Conservation (phyloP, 2,797 vertebrate species). For the Sciurus carolinensis region DNA sequence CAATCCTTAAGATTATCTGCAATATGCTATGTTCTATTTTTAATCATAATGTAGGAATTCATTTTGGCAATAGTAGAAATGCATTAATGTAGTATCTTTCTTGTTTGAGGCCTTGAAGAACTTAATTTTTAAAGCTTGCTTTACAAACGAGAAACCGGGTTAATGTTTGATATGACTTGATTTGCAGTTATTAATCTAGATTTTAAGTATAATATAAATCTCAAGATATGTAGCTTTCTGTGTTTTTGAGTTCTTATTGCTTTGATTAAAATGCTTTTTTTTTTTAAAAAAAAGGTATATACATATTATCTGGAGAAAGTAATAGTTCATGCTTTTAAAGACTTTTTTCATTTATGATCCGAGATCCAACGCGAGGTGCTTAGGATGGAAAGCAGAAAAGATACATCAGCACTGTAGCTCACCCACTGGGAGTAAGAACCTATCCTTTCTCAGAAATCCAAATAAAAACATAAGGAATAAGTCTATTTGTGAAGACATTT, state of each 20-base stretch:
- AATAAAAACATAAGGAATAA: background rate
- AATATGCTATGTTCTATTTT: constrained; percentile 64
- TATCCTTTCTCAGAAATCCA: background rate
- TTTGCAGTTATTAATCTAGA: constrained; percentile 14
- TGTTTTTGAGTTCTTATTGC: background rate
- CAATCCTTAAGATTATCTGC: constrained; percentile 46
- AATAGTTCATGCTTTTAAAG: background rate
- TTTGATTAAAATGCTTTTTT: constrained; percentile 43
- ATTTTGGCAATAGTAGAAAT: constrained; percentile 25
- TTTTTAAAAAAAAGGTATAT: background rate
- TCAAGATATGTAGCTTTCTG: background rate
- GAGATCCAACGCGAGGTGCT: background rate
- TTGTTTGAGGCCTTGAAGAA: background rate
- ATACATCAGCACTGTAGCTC: background rate
- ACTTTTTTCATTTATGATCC: background rate
- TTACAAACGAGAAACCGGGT: constrained; percentile 42
- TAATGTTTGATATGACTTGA: background rate
- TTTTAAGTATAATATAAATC: constrained; percentile 37
- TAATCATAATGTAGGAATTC: constrained; percentile 52
- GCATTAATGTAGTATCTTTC: background rate
- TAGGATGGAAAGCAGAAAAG: background rate
- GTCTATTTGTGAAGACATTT: background rate
- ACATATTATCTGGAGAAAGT: background rate
- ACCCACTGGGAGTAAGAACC: background rate
- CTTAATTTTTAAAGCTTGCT: constrained; percentile 52